Evolutionary conservation across 2,113 vertebrate genomes (phyloP).

Genomic region (Campylorhamphus procurvoides): DNA sequence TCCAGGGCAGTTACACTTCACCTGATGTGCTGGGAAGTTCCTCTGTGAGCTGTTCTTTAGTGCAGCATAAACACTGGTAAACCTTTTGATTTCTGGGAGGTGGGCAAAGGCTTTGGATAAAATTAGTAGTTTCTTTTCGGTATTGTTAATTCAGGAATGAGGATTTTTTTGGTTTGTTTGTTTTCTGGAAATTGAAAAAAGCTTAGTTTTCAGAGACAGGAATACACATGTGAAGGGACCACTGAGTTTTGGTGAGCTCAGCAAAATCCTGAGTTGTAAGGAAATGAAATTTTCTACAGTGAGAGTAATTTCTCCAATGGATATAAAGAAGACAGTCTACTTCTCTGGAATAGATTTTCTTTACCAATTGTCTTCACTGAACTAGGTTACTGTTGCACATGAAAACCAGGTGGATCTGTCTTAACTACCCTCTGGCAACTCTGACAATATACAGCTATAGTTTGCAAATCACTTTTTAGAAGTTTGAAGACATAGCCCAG

Average conservation of each 20-base stretch:
- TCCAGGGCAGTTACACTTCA: fast-evolving
- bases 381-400: background rate
- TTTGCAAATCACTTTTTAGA: background rate
- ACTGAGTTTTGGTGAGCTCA: background rate
- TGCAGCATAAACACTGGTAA: fast-evolving
- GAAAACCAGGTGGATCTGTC: background rate
- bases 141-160: background rate
- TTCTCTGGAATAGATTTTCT: fast-evolving
- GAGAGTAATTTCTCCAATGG: background rate
- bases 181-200: background rate
- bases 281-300: fast-evolving
- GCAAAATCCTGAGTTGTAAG: background rate
- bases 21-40: background rate
- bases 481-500: background rate
- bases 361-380: background rate
- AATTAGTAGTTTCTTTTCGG: background rate
- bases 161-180: background rate
- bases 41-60: background rate
- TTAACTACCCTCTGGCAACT: background rate
- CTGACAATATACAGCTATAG: background rate
- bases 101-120: background rate
- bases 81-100: background rate
- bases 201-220: background rate
- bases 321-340: background rate
- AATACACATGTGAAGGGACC: background rate